phyloP scores from a whole-genome alignment of 2,888 invertebrate genomes.

The Acanthosepion pharaonis region DNA sequence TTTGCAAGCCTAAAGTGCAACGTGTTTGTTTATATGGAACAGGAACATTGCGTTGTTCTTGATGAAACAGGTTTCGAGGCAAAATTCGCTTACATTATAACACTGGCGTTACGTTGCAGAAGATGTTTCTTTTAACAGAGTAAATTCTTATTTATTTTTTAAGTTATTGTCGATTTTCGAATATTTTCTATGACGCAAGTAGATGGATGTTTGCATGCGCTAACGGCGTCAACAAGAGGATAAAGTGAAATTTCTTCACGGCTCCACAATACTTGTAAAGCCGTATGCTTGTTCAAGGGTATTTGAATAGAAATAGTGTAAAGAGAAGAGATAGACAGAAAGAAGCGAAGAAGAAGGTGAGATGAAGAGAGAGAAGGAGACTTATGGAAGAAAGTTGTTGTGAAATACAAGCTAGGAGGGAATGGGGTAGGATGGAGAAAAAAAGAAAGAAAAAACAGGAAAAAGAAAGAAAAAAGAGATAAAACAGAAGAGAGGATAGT shows the following conservation, averaged over 20 bases:
- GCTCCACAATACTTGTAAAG: no score
- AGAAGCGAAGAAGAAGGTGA: constrained; percentile 36
- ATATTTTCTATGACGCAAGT: not conserved
- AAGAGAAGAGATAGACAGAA: not conserved
- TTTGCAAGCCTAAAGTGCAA: no score
- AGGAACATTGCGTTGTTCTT: no score
- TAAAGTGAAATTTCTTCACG: not conserved
- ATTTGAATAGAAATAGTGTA: not conserved
- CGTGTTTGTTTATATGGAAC: no score
- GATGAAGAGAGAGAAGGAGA: constrained; percentile 48
- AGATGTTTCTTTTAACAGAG: no score
- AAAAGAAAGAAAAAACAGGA: not conserved
- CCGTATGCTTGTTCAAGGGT: not conserved
- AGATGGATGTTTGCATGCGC: not conserved
- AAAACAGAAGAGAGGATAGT: not conserved
- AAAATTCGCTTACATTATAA: no score
- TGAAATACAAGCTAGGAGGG: constrained; percentile 47
- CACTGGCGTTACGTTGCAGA: no score
- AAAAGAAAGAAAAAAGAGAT: not conserved
- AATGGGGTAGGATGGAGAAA: not conserved
- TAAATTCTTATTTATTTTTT: no score
- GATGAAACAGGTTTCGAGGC: no score
- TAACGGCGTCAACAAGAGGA: not conserved
- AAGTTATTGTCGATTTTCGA: not conserved
- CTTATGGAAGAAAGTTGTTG: constrained; percentile 34